Percentiles rank a stretch among this genome's conserved stretches.
Evolutionary conservation across 1,140 invertebrate genomes (phyloP).

Genomic region (Caenorhabditis latens): DNA sequence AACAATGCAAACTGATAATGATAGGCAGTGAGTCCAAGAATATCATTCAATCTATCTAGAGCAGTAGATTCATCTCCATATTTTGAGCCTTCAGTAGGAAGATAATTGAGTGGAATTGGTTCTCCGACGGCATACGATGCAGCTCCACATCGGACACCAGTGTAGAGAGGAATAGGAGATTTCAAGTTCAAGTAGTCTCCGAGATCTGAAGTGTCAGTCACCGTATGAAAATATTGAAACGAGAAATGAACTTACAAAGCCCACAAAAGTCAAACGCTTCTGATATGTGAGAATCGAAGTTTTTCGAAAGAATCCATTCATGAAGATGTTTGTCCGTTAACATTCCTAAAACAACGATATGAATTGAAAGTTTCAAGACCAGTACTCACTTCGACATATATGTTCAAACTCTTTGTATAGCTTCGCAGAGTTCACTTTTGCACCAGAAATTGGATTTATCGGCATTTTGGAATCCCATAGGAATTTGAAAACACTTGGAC

Average conservation of each 20-base stretch:
- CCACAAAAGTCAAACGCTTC: slow-evolving; percentile 47
- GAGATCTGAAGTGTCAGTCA: not conserved
- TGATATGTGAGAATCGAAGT: slow-evolving; percentile 27
- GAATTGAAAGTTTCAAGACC: not conserved
- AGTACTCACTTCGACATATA: slow-evolving; percentile 28
- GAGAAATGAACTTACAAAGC: slow-evolving; percentile 2
- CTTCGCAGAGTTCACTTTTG: not conserved
- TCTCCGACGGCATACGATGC: slow-evolving; percentile 18
- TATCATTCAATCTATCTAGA: slow-evolving; percentile 1
- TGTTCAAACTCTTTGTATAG: slow-evolving; percentile 48
- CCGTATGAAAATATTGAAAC: not conserved
- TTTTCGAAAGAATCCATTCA: slow-evolving; percentile 19
- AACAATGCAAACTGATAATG: slow-evolving; percentile 26
- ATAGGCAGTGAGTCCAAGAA: slow-evolving; percentile 28
- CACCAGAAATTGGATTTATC: not conserved
- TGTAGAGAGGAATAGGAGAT: slow-evolving; percentile 5
- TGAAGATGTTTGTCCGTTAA: slow-evolving; percentile 19
- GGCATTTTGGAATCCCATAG: not conserved
- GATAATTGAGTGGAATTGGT: slow-evolving; percentile 41
- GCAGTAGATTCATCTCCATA: slow-evolving; percentile 1
- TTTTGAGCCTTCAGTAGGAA: slow-evolving; percentile 35
- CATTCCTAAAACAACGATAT: slow-evolving; percentile 8
- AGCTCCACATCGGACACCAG: not conserved
- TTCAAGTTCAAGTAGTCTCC: slow-evolving; percentile 38
- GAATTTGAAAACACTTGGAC: slow-evolving; percentile 11